Base-by-base conservation (phyloP, 2,888 invertebrate genomes). In the Bellardia bayeri region DNA sequence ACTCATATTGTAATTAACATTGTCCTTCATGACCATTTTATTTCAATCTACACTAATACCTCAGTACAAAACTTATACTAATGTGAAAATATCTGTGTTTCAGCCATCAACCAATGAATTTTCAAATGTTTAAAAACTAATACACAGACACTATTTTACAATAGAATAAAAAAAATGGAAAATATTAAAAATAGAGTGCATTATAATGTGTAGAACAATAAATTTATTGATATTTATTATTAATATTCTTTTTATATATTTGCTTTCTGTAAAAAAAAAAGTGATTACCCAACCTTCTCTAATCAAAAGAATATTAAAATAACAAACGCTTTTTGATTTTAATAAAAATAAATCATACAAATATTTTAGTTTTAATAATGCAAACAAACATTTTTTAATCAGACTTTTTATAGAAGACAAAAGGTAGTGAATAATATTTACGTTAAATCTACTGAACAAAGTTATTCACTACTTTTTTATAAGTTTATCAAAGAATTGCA, bases 21-120 rank as follows among this genome's bases (percentile, higher is more conserved):
- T 66, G 86, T 76, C 86, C 83, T 87, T 87, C 86, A 83, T 76
- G 71, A 61, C 64, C 42, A 80, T 63, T 83, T 76, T 66, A 66
- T 75, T 79, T 11, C 4, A 30, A 54, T n/a, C 37, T 33, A 66
- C 54, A 4, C 8, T 7, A 42, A 42, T 33, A 54, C 51, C 33
- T 4, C 7, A 14, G n/a, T 13, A 58, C 13, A 45, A 45, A 45
- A 45, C 11, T 13, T 13, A 45, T 11, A 45, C 13, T 13, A 45
- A 45, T 37, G 4, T 37, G 0, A 37, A 37, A 5, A 5, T 37
- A 5, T 37, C 37, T 37, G 5, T 37, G 5, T 37, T 37, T 37
- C 5, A 69, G 5, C 5, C 61, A 61, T 61, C n/a, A 30, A 9
- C 23, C 51, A 30, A 63, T 30, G 11, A 16, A n/a, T 51, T 51